Base-by-base conservation (phyloP, 2,797 vertebrate genomes). In the Trematomus bernacchii region DNA sequence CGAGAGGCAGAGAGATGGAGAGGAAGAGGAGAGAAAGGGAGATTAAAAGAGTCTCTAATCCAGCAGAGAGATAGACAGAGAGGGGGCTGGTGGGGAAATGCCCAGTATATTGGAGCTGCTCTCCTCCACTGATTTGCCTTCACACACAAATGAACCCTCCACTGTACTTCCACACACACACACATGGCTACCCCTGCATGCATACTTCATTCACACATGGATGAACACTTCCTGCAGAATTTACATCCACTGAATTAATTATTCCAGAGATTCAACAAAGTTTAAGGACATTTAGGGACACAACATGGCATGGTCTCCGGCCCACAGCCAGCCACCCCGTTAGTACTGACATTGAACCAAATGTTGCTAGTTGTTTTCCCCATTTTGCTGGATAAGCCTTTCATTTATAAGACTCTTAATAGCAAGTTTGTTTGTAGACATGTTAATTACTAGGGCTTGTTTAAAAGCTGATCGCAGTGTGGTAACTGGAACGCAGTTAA, bases 21-120 rank as follows among this genome's bases (percentile, higher is more conserved):
- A 66, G 43, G 52, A 73, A 58, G 74, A 66, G 73, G 71, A 77
- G 69, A 73, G 73, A 73, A 76, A 43, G 86, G 81, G 75, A 88
- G 88, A 92, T 91, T 89, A 92, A 88, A 87, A 6, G 10, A 76
- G 87, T 82, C 80, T 89, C 81, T 93, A 92, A 92, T 94, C 92
- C 91, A 89, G 77, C 77, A 72, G 74, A 79, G 82, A 83, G 82
- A 81, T 62, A 84, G 86, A 74, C 55, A 48, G 73, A 48, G 73
- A 71, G 54, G 71, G 55, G 51, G 73, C 74, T 83, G 79, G 73
- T 82, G 64, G 77, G 73, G 78, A 89, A 85, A 87, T 83, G 81
- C 66, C 87, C 88, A 80, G 59, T 83, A 78, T 79, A 92, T 85
- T 84, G 87, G 58, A 80, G 86, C 70, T 66, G 61, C 82, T 85